Evolutionary conservation across 2,888 invertebrate genomes (phyloP), one percentile per base, ranked within the genome.

Genomic region (Polyommatus icarus): DNA sequence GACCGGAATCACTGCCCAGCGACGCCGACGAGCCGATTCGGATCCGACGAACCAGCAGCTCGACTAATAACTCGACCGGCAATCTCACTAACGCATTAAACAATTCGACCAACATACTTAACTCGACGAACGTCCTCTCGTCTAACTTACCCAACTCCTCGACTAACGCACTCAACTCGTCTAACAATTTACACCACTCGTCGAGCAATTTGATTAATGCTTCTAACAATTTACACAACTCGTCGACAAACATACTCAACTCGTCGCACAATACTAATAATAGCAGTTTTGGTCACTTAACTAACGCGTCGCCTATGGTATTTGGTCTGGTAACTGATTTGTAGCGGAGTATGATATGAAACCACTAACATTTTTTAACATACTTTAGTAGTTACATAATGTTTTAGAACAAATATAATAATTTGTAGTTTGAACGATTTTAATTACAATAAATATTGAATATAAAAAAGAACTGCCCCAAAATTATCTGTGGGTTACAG

Each of bases 241-340:
- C 40, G n/a, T 77, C 77, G 32, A 75, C 73, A 29, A 72, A 77
- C 67, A n/a, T 67, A 8, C 61, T 46, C 18, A 79, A 79, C 84
- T 90, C 91, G 29, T 87, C 90, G 78, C 90, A 89, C 79, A 89
- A 89, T 50, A 75, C 50, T 75, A 75, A 50, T 10, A 73, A 73
- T 29, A 75, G 50, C 75, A 75, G 75, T 75, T 75, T 54, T 29
- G 75, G 29, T 20, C 75, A 73, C n/a, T 73, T 73, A 24, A 40
- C 73, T 46, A 75, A 46, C 15, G 46, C 75, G 50, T 46, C 91
- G 18, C 91, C 92, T 57, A 95, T 95, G 54, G 91, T 95, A 76
- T 95, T 95, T 81, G 96, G 96, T 24, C 95, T 95, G 20, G 95
- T 96, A 24, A 96, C 95, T 2, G 95, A 95, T 86, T 94, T 95